These are phyloP conservation scores for Amorpha juglandis DNA, from an alignment of 2,888 invertebrate genomes.

Conservation along the genomic window DNA sequence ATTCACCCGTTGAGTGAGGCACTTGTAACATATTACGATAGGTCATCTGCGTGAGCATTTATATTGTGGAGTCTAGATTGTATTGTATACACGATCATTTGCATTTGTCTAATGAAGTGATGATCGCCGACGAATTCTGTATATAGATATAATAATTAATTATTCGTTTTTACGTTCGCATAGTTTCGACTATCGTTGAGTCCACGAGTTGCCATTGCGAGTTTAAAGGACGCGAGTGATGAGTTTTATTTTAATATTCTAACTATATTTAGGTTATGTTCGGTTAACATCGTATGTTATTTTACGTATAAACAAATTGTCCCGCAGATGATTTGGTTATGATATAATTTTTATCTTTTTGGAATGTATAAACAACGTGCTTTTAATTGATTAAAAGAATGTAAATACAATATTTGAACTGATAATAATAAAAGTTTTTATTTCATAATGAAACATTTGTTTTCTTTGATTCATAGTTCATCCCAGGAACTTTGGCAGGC, in stretches of 20 bases:
- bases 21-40: conserved; percentile 48
- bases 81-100: conserved; percentile 58
- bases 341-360: conserved; percentile 59
- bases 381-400: conserved; percentile 82
- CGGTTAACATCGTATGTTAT: conserved; percentile 42
- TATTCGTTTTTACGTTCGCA: conserved; percentile 20
- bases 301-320: conserved; percentile 57
- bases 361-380: conserved; percentile 80
- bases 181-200: conserved; percentile 28
- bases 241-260: conserved; percentile 69
- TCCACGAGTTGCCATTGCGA: conserved; percentile 68
- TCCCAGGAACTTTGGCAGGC: too few relatives aligned
- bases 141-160: conserved; percentile 17
- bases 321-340: conserved; percentile 62
- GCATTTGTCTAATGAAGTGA: conserved; percentile 56
- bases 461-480: conserved; percentile 14
- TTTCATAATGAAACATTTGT: conserved; percentile 74
- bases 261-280: conserved; percentile 41
- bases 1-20: conserved; percentile 82
- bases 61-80: conserved; percentile 43
- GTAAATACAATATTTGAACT: conserved; percentile 86
- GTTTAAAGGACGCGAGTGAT: conserved; percentile 37
- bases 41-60: conserved; percentile 29
- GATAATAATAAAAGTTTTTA: conserved; percentile 85
- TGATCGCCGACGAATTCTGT: conserved; percentile 34